phyloP scores from a whole-genome alignment of 64 coral and sea anemone species.

The Montipora cactus region DNA sequence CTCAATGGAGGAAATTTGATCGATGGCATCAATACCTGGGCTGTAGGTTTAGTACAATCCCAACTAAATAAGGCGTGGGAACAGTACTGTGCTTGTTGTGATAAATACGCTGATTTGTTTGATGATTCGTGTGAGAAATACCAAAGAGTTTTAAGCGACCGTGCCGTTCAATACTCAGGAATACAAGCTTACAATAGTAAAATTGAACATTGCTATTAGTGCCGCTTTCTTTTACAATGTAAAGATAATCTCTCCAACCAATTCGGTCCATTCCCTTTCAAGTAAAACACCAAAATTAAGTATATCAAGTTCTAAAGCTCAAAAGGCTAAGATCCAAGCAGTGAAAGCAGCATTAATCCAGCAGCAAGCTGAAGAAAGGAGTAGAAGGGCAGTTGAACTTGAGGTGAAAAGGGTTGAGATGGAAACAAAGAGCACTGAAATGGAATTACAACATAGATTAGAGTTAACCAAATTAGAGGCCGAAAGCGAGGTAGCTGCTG shows the following conservation, averaged over 20 bases:
- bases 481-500: conserved; percentile 9
- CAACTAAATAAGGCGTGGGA: background rate
- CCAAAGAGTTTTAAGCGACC: background rate
- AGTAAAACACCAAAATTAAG: background rate
- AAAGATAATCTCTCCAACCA: background rate
- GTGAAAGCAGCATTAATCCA: conserved; percentile 10
- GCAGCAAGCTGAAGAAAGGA: no score
- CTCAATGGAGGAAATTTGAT: no score
- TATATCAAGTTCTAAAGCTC: background rate
- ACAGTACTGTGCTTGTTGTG: background rate
- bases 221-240: conserved; percentile 4
- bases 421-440: no score
- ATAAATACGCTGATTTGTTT: no score
- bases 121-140: no score
- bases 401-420: no score
- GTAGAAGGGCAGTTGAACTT: no score
- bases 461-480: conserved; percentile 3
- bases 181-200: conserved; percentile 4
- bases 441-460: no score
- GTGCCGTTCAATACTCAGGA: background rate
- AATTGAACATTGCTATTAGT: background rate
- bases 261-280: background rate
- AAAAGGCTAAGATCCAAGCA: background rate
- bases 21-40: no score
- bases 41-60: background rate